phyloP scores from a whole-genome alignment of 2,888 invertebrate species.

The Yponomeuta evonymella region DNA sequence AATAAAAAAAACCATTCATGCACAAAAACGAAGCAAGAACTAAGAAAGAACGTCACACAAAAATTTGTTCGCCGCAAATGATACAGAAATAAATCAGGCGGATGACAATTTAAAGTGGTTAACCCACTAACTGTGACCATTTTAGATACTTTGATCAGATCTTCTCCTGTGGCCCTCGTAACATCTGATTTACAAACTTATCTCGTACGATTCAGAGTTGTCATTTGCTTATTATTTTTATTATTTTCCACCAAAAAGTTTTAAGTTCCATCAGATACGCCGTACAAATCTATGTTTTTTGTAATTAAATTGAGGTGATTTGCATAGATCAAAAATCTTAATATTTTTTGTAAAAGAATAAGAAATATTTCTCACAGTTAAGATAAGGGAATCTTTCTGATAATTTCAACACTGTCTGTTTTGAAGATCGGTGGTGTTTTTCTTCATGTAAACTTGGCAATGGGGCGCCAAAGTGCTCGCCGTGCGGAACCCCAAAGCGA shows the following conservation, averaged over 20 bases:
- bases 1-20: neutral
- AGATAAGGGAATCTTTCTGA: too few species aligned
- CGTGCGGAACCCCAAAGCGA: conserved; percentile 10
- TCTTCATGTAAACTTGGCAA: neutral
- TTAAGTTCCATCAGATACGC: conserved; percentile 57
- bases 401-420: too few species aligned
- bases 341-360: too few species aligned
- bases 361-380: too few species aligned
- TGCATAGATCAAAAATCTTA: neutral
- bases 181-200: conserved; percentile 33
- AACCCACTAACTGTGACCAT: conserved; percentile 77
- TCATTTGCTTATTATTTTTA: conserved; percentile 33
- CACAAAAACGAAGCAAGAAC: neutral
- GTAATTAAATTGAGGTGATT: neutral
- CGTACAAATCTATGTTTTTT: conserved; percentile 69
- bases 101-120: conserved; percentile 78
- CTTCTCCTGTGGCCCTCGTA: conserved; percentile 52
- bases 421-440: too few species aligned
- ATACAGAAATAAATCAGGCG: conserved; percentile 75
- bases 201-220: conserved; percentile 38
- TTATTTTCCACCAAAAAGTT: conserved; percentile 33
- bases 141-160: conserved; percentile 76
- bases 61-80: conserved; percentile 71
- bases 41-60: conserved; percentile 36
- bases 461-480: conserved; percentile 18